Evolutionary conservation across 2,113 vertebrate species (phyloP).

Genomic region (Mirounga angustirostris): DNA sequence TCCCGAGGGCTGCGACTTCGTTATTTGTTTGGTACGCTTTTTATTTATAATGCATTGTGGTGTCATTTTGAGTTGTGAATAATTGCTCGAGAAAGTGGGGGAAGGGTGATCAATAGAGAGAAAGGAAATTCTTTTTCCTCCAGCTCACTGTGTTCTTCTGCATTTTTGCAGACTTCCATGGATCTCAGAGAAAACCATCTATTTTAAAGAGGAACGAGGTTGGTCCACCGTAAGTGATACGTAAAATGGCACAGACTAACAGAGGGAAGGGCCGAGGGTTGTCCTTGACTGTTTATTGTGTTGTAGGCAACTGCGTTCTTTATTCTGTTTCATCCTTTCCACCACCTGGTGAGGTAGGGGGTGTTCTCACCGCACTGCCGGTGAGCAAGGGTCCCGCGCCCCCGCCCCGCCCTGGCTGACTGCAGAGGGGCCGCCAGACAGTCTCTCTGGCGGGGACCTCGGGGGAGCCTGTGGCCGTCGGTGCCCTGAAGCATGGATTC

Average conservation of each 20-base stretch:
- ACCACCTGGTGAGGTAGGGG: neutral
- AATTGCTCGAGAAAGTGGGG: neutral
- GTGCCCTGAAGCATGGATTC: neutral
- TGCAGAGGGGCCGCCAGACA: neutral
- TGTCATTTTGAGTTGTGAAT: neutral
- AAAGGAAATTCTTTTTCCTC: neutral
- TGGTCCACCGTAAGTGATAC: fast-evolving
- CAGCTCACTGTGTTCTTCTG: neutral
- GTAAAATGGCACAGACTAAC: neutral
- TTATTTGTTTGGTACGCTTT: neutral
- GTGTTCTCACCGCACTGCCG: too few species aligned
- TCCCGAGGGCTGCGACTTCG: neutral
- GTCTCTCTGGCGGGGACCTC: neutral
- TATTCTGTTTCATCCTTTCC: neutral
- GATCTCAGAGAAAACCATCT: neutral
- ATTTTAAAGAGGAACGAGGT: neutral
- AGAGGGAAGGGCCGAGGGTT: neutral
- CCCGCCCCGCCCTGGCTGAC: too few species aligned
- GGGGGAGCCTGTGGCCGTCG: too few species aligned
- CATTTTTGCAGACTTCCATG: neutral
- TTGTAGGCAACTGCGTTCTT: fast-evolving
- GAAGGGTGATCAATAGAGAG: neutral
- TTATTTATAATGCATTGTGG: neutral
- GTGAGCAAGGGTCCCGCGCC: neutral
- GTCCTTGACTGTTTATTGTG: fast-evolving